These are phyloP conservation scores for Dryoscopus gambensis DNA, from an alignment of 2,113 vertebrate species.

Conservation along the genomic window DNA sequence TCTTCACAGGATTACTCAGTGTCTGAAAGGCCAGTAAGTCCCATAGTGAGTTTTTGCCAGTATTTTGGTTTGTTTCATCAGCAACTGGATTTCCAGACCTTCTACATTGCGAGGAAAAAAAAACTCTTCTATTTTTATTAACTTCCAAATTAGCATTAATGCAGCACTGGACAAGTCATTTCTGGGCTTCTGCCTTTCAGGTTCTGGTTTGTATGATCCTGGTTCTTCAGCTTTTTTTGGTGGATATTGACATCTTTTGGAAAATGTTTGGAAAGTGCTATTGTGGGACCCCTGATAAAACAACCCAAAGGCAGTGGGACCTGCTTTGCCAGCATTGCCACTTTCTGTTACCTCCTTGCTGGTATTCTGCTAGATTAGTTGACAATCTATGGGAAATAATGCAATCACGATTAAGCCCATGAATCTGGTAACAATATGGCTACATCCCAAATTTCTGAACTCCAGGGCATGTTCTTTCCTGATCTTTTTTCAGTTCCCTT, in stretches of 20 bases:
- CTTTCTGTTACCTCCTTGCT: neutral
- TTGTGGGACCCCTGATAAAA: neutral
- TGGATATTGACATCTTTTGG: neutral
- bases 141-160: neutral
- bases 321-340: neutral
- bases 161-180: neutral
- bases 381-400: slow-evolving; percentile 36
- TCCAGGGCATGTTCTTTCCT: neutral
- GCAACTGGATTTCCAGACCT: neutral
- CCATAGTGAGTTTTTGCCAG: neutral
- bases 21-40: neutral
- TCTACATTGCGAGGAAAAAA: neutral
- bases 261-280: neutral
- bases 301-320: neutral
- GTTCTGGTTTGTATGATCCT: neutral
- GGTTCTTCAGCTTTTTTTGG: neutral
- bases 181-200: neutral
- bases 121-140: neutral
- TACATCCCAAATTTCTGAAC: slow-evolving; percentile 3
- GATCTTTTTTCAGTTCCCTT: neutral
- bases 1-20: neutral
- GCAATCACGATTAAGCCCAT: slow-evolving; percentile 35
- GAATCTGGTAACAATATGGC: slow-evolving; percentile 10
- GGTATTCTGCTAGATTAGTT: slow-evolving; percentile 25
- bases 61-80: neutral